Base-by-base conservation (phyloP, 2,113 vertebrate species). In the Syngnathus scovelli region DNA sequence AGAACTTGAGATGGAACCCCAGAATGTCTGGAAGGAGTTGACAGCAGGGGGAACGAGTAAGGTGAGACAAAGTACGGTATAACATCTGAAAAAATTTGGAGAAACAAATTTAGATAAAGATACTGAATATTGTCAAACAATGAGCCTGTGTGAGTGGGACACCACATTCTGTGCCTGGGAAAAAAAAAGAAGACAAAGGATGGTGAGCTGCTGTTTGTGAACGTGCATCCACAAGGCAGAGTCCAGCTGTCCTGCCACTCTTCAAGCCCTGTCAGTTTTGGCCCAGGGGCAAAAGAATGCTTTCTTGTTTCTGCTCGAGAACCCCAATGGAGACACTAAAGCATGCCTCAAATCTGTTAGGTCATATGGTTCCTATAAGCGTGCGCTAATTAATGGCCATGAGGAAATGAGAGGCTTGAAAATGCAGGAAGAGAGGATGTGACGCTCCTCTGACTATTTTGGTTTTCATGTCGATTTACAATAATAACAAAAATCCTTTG, bases 331-430 rank as follows among this genome's bases (percentile, higher is more conserved):
- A 82, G 80, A 75, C 64, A 87, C 80, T 72, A 81, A 86, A 88
- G 77, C 77, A 87, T 78, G 84, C 72, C 74, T 71, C 83, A 80
- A 71, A 85, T 90, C 80, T 85, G 86, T 89, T 89, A 85, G 82
- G 80, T 78, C 89, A 87, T 88, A 83, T 89, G 88, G 82, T 90
- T 87, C 67, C 74, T 76, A 86, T 87, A 75, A 86, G 73, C n/a
- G 16, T 61, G 71, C 65, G 76, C 80, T 89, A 89, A 91, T 90
- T 80, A 87, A 85, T 85, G 72, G 70, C 68, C 61, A 8, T 27
- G 59, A 72, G 67, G 71, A 70, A 81, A 77, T 76, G 75, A 76
- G 67, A 75, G 74, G 61, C 51, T 61, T 66, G 74, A 19, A 70
- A 56, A 33, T 9, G 6, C 27, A 67, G 37, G 48, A 43, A 55